Evolutionary conservation across 2,888 invertebrate species (phyloP), one percentile per base, ranked within the genome.

Genomic region (Venusia cambrica): DNA sequence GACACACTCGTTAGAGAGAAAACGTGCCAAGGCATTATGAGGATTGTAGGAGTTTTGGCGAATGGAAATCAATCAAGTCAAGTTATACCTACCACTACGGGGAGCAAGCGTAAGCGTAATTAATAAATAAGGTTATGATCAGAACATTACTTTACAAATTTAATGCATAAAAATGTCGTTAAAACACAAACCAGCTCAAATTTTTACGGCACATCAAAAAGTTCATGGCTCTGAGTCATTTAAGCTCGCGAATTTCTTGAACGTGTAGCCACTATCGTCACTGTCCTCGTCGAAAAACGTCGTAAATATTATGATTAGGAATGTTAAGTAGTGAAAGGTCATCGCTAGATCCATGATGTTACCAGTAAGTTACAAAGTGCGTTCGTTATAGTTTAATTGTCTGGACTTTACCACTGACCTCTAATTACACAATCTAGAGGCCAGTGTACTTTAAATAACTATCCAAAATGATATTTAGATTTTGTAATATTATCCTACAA

Each of bases 301-400:
- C 24, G 46, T 45, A 34, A 59, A 63, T 17, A 63, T 3, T 9
- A 73, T 48, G 18, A 67, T 11, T 3, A 59, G 48, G 17, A 66
- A 47, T 1, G 65, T 58, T 8, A 65, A 18, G 27, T 62, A 69
- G 48, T 73, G 73, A 21, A 68, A 49, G n/a, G 58, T 19, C 36
- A 55, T 36, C 15, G 58, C 28, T 18, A 57, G 18, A 44, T 68
- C 59, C 67, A 74, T 73, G 38, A 33, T 41, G 28, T 25, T 11
- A 5, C n/a, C n/a, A n/a, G n/a, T n/a, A 41, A 33, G 26, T 21
- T 22, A 38, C 37, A 33, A 48, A 43, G 45, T 44, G 37, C 32
- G 39, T 47, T 38, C 14, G 16, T 4, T 12, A 8, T 25, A 16
- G 17, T 20, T 37, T 26, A 21, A 32, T 24, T 28, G 15, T 10